These are phyloP conservation scores for Drosophila watanabei DNA, from an alignment of 1,140 invertebrate genomes.

Conservation along the genomic window DNA sequence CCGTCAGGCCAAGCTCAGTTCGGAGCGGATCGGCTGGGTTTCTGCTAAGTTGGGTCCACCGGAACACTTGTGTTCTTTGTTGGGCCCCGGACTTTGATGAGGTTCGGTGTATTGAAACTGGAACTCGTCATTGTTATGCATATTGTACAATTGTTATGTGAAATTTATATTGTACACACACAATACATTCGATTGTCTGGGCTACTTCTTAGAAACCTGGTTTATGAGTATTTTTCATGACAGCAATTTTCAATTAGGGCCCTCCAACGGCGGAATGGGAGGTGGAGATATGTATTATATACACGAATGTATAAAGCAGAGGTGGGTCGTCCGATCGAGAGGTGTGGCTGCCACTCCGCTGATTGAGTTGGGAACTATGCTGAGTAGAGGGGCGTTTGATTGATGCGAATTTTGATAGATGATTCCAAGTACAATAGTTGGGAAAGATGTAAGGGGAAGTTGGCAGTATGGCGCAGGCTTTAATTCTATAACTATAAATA, in stretches of 20 bases:
- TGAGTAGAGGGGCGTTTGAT: slow-evolving; percentile 24
- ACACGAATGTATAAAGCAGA: slow-evolving; percentile 4
- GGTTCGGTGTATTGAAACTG: slow-evolving; percentile 52
- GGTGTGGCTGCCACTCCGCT: slow-evolving; percentile 50
- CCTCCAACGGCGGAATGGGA: slow-evolving; percentile 16
- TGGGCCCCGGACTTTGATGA: slow-evolving; percentile 29
- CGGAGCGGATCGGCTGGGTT: slow-evolving; percentile 17
- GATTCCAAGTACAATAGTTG: slow-evolving; percentile 9
- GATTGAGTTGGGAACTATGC: slow-evolving; percentile 36
- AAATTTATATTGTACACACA: slow-evolving; percentile 61
- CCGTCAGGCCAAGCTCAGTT: slow-evolving; percentile 34
- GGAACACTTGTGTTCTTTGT: slow-evolving; percentile 72
- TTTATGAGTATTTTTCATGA: slow-evolving; percentile 76
- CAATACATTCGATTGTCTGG: slow-evolving; percentile 71
- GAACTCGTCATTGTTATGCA: slow-evolving; percentile 79
- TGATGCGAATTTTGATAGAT: slow-evolving; percentile 44
- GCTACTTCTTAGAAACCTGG: slow-evolving; percentile 72
- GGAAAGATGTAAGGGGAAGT: neutral
- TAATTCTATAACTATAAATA: neutral
- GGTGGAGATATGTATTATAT: slow-evolving; percentile 1
- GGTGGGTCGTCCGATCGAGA: slow-evolving; percentile 40
- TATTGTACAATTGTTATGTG: slow-evolving; percentile 81
- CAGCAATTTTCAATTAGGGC: slow-evolving; percentile 79
- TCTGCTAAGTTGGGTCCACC: slow-evolving; percentile 43
- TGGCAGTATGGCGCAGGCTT: neutral